Evolutionary conservation across 1,140 invertebrate genomes (phyloP).

Genomic region (Zaprionus vittiger): DNA sequence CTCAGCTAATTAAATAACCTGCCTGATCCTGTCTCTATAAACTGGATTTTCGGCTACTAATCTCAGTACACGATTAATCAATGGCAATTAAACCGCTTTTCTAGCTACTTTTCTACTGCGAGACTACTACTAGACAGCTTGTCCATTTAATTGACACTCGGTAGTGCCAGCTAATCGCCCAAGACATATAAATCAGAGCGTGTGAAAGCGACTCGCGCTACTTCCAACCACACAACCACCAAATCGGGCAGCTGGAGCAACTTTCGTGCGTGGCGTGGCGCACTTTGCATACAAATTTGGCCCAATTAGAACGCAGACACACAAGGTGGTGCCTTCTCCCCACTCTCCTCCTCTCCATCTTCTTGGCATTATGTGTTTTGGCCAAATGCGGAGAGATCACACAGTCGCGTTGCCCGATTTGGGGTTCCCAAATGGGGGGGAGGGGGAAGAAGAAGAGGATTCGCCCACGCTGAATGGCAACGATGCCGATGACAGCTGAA

Average conservation of each 20-base stretch:
- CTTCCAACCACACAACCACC: slow-evolving; percentile 57
- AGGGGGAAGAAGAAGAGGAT: not conserved
- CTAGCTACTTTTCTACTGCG: not conserved
- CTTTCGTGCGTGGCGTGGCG: slow-evolving; percentile 44
- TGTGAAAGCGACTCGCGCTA: slow-evolving; percentile 62
- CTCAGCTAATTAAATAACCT: not conserved
- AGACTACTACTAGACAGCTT: not conserved
- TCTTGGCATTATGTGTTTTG: slow-evolving; percentile 47
- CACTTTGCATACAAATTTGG: slow-evolving; percentile 76
- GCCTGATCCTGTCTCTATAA: not conserved
- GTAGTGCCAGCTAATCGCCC: slow-evolving; percentile 44
- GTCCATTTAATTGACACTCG: slow-evolving; percentile 38
- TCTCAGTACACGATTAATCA: slow-evolving; percentile 7
- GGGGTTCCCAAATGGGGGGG: no score
- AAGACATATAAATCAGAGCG: slow-evolving; percentile 71
- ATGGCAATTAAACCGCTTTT: slow-evolving; percentile 6
- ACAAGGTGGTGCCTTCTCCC: not conserved
- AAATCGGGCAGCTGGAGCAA: slow-evolving; percentile 45
- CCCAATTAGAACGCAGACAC: slow-evolving; percentile 59
- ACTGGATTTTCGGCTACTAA: slow-evolving; percentile 3
- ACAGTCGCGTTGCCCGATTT: slow-evolving; percentile 4
- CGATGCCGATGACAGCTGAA: slow-evolving; percentile 44
- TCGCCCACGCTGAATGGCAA: slow-evolving; percentile 46
- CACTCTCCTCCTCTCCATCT: not conserved
- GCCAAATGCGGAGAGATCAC: slow-evolving; percentile 47